Evolutionary conservation across 2,888 invertebrate genomes (phyloP).

Genomic region (Macrophya annulata): DNA sequence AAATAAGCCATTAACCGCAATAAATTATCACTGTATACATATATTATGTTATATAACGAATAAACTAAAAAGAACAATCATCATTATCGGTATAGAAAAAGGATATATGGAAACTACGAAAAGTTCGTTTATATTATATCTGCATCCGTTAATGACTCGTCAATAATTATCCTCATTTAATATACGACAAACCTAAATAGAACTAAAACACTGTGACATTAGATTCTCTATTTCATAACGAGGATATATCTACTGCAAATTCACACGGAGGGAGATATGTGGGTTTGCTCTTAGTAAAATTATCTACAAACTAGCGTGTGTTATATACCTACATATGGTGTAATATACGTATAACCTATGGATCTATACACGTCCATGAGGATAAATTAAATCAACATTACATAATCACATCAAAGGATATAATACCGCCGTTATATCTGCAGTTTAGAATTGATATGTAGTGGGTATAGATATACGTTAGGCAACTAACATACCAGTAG

Average conservation of each 20-base stretch:
- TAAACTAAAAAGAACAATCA: neutral
- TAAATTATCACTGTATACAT: neutral
- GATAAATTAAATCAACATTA: slow-evolving; percentile 46
- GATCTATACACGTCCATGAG: neutral
- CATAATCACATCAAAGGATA: slow-evolving; percentile 46
- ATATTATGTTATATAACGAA: neutral
- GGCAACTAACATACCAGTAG: neutral
- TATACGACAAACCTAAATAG: neutral
- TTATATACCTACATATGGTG: neutral
- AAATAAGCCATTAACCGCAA: neutral
- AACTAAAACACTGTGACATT: too few relatives aligned
- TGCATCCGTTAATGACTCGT: neutral
- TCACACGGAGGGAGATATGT: too few relatives aligned
- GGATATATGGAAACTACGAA: neutral
- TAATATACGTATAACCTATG: neutral
- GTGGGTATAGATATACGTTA: neutral
- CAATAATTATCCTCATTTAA: neutral
- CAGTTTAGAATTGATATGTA: neutral
- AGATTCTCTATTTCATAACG: too few relatives aligned
- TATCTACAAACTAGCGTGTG: neutral
- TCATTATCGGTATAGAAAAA: neutral
- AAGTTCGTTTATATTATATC: neutral
- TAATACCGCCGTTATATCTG: slow-evolving; percentile 6
- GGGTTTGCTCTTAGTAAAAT: too few relatives aligned
- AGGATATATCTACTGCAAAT: too few relatives aligned